Percentiles rank a stretch among this genome's conserved stretches.
Conservation (phyloP, 1,140 invertebrate genomes). For the Zeugodacus cucurbitae region DNA sequence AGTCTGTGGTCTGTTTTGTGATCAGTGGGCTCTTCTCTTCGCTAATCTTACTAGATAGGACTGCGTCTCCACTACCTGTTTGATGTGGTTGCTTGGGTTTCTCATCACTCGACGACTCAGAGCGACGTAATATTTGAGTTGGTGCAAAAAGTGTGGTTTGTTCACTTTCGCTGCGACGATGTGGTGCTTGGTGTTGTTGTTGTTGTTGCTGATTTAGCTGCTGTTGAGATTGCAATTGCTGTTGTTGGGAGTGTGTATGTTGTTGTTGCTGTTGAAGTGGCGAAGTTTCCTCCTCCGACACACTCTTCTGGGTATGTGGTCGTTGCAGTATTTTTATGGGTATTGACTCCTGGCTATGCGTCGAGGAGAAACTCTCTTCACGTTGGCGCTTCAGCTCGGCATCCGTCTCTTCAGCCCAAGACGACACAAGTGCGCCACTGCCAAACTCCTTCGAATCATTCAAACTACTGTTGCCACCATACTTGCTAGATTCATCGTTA, state of each 20-base stretch:
- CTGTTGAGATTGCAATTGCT: slow-evolving; percentile 45
- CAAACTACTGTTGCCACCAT: background rate
- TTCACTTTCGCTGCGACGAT: slow-evolving; percentile 39
- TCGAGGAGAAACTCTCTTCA: slow-evolving; percentile 61
- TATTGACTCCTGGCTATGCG: slow-evolving; percentile 62
- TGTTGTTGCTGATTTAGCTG: slow-evolving; percentile 44
- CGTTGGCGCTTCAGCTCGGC: slow-evolving; percentile 59
- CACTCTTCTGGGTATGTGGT: slow-evolving; percentile 58
- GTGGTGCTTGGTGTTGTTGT: slow-evolving; percentile 37
- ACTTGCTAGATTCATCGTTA: slow-evolving; percentile 52
- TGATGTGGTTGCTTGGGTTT: slow-evolving; percentile 43
- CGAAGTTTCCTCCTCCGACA: slow-evolving; percentile 54
- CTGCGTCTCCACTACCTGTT: background rate
- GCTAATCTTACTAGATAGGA: background rate
- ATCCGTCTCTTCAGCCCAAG: slow-evolving; percentile 64
- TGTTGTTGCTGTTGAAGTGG: slow-evolving; percentile 33
- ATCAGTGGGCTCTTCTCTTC: slow-evolving; percentile 42
- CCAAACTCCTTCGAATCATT: slow-evolving; percentile 44
- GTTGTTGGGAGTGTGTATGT: slow-evolving; percentile 28
- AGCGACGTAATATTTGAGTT: slow-evolving; percentile 58
- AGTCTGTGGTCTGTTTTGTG: background rate
- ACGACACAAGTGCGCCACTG: slow-evolving; percentile 45
- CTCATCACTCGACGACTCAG: slow-evolving; percentile 50
- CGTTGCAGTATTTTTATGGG: slow-evolving; percentile 64
- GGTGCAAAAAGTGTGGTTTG: slow-evolving; percentile 48